Percentiles rank a stretch among this genome's conserved stretches.
Evolutionary conservation across 1,140 invertebrate genomes (phyloP).

Genomic region (Aradophagus sp.): DNA sequence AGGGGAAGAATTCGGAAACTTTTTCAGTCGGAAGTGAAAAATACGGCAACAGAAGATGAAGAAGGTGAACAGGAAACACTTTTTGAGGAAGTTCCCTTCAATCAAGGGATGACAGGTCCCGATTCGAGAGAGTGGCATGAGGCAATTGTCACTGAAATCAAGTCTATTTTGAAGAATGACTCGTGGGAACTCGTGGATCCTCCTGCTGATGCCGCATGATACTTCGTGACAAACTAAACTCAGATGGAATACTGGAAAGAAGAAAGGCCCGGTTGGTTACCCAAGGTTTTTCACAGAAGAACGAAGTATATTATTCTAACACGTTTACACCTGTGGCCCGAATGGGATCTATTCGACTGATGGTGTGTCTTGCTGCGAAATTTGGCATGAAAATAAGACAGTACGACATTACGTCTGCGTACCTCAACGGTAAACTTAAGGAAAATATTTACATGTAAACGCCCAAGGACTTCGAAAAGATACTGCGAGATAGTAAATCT

Average conservation of each 20-base stretch:
- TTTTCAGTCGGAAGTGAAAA: too few relatives aligned
- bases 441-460: slow-evolving; percentile 15
- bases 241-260: slow-evolving; percentile 27
- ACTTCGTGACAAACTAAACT: slow-evolving; percentile 15
- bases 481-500: background rate
- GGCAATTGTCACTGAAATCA: too few relatives aligned
- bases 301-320: slow-evolving; percentile 41
- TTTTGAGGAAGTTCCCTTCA: too few relatives aligned
- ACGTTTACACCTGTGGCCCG: slow-evolving; percentile 41
- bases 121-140: too few relatives aligned
- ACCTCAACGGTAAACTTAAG: slow-evolving; percentile 51
- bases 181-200: slow-evolving; percentile 7
- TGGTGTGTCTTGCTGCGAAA: slow-evolving; percentile 8
- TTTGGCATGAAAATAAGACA: slow-evolving; percentile 12
- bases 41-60: too few relatives aligned
- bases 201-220: slow-evolving; percentile 1
- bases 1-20: too few relatives aligned
- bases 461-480: slow-evolving; percentile 12
- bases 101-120: too few relatives aligned
- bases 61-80: too few relatives aligned
- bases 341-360: slow-evolving; percentile 8
- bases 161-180: background rate
- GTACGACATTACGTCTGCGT: slow-evolving; percentile 19
- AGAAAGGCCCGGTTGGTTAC: slow-evolving; percentile 49
- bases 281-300: slow-evolving; percentile 34